Evolutionary conservation across 2,113 vertebrate species (phyloP), one percentile per base, ranked within the genome.

Genomic region (Maccullochella peelii): DNA sequence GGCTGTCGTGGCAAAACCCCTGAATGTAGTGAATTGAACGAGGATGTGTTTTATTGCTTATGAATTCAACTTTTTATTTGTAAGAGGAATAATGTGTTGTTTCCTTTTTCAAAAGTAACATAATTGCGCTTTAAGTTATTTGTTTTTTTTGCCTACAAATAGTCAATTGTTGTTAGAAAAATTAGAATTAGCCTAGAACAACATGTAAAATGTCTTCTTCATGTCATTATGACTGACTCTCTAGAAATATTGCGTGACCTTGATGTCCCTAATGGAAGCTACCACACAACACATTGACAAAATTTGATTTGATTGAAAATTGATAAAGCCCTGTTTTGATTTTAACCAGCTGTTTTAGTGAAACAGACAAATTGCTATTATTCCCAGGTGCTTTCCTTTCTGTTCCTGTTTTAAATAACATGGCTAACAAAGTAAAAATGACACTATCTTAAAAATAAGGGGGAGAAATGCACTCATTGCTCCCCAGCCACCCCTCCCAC

Each of bases 401-500:
- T 72, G 7, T 12, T 10, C 16, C 30, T 62, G 18, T 57, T 86
- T 59, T 42, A 71, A 67, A 81, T 18, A 69, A 2, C 54, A 54
- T 11, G 1, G 1, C 38, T 36, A 71, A 85, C 54, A n/a, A 83
- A 65, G 49, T 52, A 30, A 72, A 77, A 85, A 66, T 62, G 23
- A 63, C 33, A 50, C 12, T 59, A 67, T n/a, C n/a, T n/a, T n/a
- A 52, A 49, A 69, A 42, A 8, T 21, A 23, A 2, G 6, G 6
- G 10, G 44, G 25, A 57, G 47, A 61, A 68, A 55, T 14, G 33
- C 25, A 50, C 38, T 84, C 44, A 62, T 44, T 87, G 47, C 65
- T 81, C 55, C 65, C 36, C 58, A 44, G 61, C 73, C 66, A 74
- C 66, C 84, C 83, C 88, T 70, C 91, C 86, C 86, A 82, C 86